phyloP scores from a whole-genome alignment of 2,797 vertebrate species.

The Ctenochaetus hawaiiensis region DNA sequence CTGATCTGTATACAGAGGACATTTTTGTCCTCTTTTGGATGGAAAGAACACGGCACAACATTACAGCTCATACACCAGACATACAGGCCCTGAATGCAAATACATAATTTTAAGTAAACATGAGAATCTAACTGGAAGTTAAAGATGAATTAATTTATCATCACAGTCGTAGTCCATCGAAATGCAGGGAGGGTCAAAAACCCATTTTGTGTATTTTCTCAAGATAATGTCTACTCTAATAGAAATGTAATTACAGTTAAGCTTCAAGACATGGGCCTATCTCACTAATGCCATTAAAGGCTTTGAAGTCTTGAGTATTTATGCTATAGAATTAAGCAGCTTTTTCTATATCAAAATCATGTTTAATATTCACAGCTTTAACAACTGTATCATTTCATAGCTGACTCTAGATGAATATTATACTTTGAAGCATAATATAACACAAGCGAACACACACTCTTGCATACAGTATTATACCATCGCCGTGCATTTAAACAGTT shows the following conservation, averaged over 20 bases:
- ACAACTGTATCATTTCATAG: neutral
- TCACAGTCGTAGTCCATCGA: conserved; percentile 4
- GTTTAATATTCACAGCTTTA: neutral
- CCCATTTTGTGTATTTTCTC: conserved; percentile 12
- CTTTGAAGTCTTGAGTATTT: neutral
- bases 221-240: conserved; percentile 22
- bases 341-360: neutral
- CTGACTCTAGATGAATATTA: neutral
- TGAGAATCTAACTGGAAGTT: conserved; percentile 19
- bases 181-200: conserved; percentile 13
- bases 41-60: conserved; percentile 1
- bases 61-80: conserved; percentile 9
- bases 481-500: too few relatives aligned
- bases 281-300: neutral
- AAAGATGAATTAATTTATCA: conserved; percentile 21
- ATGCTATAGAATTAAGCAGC: neutral
- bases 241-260: conserved; percentile 41
- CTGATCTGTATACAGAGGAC: conserved; percentile 46
- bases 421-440: neutral
- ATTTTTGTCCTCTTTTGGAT: conserved; percentile 40
- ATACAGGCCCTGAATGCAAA: neutral
- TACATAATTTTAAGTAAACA: conserved; percentile 2
- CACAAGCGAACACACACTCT: neutral
- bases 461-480: too few relatives aligned
- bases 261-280: neutral